A percentile compares a stretch with the other conserved stretches of the same genome.
These are phyloP conservation scores for Cephus sareptanus DNA, from an alignment of 2,888 invertebrate species.

Conservation along the genomic window DNA sequence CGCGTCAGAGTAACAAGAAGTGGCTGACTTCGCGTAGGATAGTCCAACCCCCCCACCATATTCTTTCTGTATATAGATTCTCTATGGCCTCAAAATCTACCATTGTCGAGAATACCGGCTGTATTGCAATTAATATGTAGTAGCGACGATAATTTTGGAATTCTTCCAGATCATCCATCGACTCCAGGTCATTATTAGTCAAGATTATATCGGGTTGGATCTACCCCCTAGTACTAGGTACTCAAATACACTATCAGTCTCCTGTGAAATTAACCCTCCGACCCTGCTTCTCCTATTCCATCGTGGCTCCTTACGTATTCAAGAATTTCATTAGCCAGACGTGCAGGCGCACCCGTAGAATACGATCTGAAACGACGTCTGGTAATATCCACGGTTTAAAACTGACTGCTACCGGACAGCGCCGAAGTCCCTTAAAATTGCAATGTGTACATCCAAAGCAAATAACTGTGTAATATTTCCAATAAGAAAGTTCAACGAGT, in stretches of 20 bases:
- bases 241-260: not conserved
- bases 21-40: not conserved
- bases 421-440: not conserved
- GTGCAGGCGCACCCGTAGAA: not conserved
- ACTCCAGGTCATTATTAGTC: not conserved
- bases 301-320: not conserved
- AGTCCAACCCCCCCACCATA: not conserved
- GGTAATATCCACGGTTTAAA: not conserved
- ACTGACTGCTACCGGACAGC: not conserved
- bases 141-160: not conserved
- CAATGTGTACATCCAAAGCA: not conserved
- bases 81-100: not conserved
- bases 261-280: not conserved
- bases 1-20: not conserved
- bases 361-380: not conserved
- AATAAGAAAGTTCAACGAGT: not conserved
- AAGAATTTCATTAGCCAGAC: not conserved
- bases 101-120: not conserved
- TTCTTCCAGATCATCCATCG: not conserved
- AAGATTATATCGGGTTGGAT: not conserved
- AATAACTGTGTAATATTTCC: not conserved
- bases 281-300: not conserved
- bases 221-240: not conserved
- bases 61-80: not conserved
- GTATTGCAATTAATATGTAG: not conserved